Evolutionary conservation across 1,140 invertebrate genomes (phyloP).

Genomic region (Melitaea cinxia): DNA sequence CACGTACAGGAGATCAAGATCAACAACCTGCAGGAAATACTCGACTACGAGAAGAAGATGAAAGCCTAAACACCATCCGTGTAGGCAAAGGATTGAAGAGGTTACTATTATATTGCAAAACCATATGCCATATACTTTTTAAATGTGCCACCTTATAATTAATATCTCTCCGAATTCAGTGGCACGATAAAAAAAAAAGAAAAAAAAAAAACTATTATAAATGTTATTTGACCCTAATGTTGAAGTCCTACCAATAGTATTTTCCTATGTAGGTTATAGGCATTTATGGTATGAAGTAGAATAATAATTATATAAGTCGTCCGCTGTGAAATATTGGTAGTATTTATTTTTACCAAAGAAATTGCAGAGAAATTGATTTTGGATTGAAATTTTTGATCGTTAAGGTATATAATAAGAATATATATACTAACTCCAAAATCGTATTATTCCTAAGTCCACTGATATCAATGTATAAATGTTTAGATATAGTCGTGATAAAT

Average conservation of each 20-base stretch:
- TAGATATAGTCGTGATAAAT: conserved; percentile 1
- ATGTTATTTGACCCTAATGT: neutral
- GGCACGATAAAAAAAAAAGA: too few species aligned
- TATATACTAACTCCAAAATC: neutral
- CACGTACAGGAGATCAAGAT: conserved; percentile 88
- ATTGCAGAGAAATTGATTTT: neutral
- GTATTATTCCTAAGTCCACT: neutral
- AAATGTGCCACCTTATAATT: too few species aligned
- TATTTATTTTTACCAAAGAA: neutral
- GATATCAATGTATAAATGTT: neutral
- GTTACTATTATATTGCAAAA: neutral
- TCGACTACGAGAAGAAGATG: conserved; percentile 54
- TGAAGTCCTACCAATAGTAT: neutral
- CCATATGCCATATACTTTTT: neutral
- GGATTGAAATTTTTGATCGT: neutral
- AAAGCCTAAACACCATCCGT: conserved; percentile 7
- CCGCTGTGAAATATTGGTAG: neutral
- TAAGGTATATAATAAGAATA: neutral
- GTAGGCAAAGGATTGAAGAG: neutral
- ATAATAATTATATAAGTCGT: neutral
- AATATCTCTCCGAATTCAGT: too few species aligned
- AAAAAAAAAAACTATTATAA: neutral
- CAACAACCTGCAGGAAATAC: conserved; percentile 84
- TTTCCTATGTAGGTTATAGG: neutral
- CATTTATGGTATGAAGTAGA: neutral